A percentile compares a stretch with the other conserved stretches of the same genome.
phyloP scores from a whole-genome alignment of 2,888 invertebrate species.

The Auanema freiburgensis region DNA sequence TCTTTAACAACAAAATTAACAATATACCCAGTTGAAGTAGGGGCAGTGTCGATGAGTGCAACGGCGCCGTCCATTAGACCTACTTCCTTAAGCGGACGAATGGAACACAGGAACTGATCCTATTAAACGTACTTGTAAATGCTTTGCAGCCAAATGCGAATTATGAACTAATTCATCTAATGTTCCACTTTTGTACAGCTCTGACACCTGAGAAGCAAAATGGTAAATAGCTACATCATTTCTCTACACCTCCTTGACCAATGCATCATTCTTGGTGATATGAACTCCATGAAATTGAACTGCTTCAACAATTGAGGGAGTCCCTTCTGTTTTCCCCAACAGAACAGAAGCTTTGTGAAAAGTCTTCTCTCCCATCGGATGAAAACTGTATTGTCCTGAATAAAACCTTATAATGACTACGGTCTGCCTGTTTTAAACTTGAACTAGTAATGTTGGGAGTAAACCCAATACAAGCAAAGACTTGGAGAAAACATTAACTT shows the following conservation, averaged over 20 bases:
- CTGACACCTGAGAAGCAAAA: conserved; percentile 69
- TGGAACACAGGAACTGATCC: background rate
- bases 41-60: conserved; percentile 85
- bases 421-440: no score
- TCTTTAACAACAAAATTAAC: conserved; percentile 86
- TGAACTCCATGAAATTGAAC: conserved; percentile 60
- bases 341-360: conserved; percentile 48
- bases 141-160: conserved; percentile 53
- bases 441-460: background rate
- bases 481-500: conserved; percentile 2
- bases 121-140: conserved; percentile 42
- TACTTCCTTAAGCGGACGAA: conserved; percentile 51
- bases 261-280: conserved; percentile 55
- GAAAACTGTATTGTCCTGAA: background rate
- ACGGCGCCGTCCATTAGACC: conserved; percentile 86
- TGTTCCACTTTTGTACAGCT: conserved; percentile 81
- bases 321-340: conserved; percentile 31
- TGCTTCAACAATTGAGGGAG: conserved; percentile 48
- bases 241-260: conserved; percentile 70
- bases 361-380: conserved; percentile 28
- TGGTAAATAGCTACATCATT: no score
- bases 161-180: conserved; percentile 74
- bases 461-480: background rate
- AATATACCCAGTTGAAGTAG: conserved; percentile 69
- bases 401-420: no score